These are phyloP conservation scores for Gambusia holbrooki DNA, from an alignment of 2,113 vertebrate species.

Conservation along the genomic window DNA sequence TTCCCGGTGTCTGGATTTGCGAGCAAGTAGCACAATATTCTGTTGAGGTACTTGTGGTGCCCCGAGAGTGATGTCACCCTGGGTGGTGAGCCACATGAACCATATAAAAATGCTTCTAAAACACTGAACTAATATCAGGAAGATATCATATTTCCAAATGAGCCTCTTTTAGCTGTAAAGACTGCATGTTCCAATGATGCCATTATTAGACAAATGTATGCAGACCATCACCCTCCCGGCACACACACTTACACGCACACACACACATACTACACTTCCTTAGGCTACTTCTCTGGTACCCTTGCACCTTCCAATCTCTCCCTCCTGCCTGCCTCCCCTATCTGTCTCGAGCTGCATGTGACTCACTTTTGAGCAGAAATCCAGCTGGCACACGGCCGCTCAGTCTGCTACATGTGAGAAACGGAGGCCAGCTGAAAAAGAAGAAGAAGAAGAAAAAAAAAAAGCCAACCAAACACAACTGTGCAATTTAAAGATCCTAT, in stretches of 20 bases:
- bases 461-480: not conserved
- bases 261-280: not conserved
- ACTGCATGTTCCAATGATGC: constrained; percentile 19
- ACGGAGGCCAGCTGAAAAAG: not conserved
- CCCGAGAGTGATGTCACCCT: too few relatives aligned
- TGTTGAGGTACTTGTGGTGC: not conserved
- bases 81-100: too few relatives aligned
- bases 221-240: not conserved
- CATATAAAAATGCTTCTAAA: not conserved
- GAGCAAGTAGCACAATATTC: not conserved
- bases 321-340: constrained; percentile 8
- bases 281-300: not conserved
- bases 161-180: constrained; percentile 25
- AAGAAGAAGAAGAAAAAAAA: too few relatives aligned
- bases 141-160: not conserved
- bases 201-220: constrained; percentile 47
- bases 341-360: constrained; percentile 41
- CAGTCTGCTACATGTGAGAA: constrained; percentile 44
- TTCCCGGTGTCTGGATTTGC: not conserved
- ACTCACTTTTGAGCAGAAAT: constrained; percentile 57
- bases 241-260: not conserved
- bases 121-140: not conserved
- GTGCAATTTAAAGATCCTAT: not conserved
- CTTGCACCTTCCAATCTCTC: constrained; percentile 32
- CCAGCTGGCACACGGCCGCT: constrained; percentile 58